phyloP scores from a whole-genome alignment of 2,113 vertebrate genomes.

The Chaetops frenatus region DNA sequence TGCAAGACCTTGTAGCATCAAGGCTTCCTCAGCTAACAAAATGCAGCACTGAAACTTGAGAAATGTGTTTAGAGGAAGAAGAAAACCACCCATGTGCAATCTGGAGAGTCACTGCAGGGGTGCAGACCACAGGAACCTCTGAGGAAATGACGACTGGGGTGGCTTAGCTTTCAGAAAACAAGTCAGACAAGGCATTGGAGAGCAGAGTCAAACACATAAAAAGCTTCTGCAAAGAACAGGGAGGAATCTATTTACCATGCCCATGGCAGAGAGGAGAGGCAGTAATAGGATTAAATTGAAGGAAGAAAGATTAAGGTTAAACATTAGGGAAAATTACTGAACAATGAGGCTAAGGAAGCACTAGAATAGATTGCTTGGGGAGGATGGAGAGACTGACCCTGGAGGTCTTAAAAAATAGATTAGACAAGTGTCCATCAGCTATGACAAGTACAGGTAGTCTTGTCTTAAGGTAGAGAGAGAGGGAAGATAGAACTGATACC shows the following conservation, averaged over 20 bases:
- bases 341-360: constrained; percentile 27
- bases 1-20: not conserved
- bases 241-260: constrained; percentile 30
- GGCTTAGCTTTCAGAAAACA: not conserved
- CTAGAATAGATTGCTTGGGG: constrained; percentile 17
- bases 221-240: not conserved
- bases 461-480: not conserved
- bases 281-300: constrained; percentile 52
- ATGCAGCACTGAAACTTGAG: not conserved
- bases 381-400: not conserved
- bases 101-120: not conserved
- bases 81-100: not conserved
- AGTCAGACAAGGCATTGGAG: not conserved
- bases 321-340: constrained; percentile 52
- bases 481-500: not conserved
- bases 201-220: not conserved
- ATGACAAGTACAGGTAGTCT: not conserved
- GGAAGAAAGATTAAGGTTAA: constrained; percentile 50
- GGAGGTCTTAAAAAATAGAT: not conserved
- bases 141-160: not conserved
- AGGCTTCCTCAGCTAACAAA: not conserved
- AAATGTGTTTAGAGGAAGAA: not conserved
- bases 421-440: constrained; percentile 1
- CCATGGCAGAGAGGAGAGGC: constrained; percentile 20
- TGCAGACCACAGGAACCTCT: not conserved